A percentile compares a stretch with the other conserved stretches of the same genome.
Conservation (phyloP, 2,113 vertebrate genomes). For the Polyodon spathula region DNA sequence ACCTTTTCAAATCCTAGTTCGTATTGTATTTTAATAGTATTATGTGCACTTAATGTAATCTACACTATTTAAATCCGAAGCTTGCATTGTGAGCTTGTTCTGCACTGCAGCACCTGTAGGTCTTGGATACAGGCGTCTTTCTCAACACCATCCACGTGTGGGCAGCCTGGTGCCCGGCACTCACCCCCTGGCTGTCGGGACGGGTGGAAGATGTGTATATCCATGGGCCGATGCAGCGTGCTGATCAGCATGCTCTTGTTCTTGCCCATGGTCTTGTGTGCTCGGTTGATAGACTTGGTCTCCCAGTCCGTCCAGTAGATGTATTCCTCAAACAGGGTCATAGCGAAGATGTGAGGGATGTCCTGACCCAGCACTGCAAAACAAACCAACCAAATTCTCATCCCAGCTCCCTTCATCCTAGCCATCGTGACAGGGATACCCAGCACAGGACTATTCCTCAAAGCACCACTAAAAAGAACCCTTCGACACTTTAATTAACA, state of each 20-base stretch:
- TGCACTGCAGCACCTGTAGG: too few relatives aligned
- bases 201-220: constrained; percentile 88
- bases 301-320: constrained; percentile 99
- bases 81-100: too few relatives aligned
- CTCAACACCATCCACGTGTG: too few relatives aligned
- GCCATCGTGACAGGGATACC: too few relatives aligned
- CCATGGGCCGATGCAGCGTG: constrained; percentile 92
- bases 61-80: too few relatives aligned
- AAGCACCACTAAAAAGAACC: too few relatives aligned
- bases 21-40: too few relatives aligned
- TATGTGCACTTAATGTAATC: too few relatives aligned
- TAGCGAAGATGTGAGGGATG: constrained; percentile 94
- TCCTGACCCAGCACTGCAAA: constrained; percentile 79
- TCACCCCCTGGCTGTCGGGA: constrained; percentile 81
- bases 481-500: too few relatives aligned
- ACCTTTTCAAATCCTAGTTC: too few relatives aligned
- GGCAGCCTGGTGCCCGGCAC: rapidly evolving
- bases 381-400: constrained; percentile 18
- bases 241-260: constrained; percentile 86
- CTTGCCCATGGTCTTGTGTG: constrained; percentile 80
- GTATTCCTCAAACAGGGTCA: constrained; percentile 92
- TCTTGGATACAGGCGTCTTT: too few relatives aligned
- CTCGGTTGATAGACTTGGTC: constrained; percentile 93
- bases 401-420: constrained; percentile 25
- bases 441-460: too few relatives aligned